Conservation (phyloP, 2,113 vertebrate species). For the Martes martes region DNA sequence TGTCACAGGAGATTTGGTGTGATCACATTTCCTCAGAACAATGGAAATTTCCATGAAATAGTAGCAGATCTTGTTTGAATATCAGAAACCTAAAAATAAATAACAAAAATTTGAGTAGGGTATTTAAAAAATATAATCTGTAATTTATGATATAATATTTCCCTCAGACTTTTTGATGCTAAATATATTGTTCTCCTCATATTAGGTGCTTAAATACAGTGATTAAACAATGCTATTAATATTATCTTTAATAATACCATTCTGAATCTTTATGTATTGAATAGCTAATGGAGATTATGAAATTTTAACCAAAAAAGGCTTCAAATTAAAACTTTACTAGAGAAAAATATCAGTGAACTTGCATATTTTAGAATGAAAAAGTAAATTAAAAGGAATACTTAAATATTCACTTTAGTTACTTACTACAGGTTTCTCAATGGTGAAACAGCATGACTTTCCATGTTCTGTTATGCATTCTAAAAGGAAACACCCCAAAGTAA, state of each 20-base stretch:
- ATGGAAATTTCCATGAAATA: conserved; percentile 85
- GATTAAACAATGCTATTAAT: background rate
- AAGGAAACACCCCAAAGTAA: conserved; percentile 57
- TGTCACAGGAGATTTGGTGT: conserved; percentile 76
- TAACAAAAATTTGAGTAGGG: background rate
- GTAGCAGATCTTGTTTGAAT: conserved; percentile 85
- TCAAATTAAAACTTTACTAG: background rate
- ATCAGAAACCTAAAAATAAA: conserved; percentile 84
- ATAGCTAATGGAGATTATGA: background rate
- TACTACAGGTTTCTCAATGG: conserved; percentile 83
- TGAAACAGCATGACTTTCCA: conserved; percentile 78
- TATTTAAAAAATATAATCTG: conserved; percentile 29
- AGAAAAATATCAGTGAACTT: background rate
- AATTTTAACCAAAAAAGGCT: background rate
- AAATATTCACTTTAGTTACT: conserved; percentile 73
- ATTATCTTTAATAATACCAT: background rate
- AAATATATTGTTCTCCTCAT: background rate
- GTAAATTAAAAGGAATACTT: background rate
- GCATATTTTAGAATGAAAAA: background rate
- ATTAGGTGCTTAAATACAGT: background rate
- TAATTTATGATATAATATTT: conserved; percentile 12
- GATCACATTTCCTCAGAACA: conserved; percentile 78
- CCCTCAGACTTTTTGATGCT: background rate
- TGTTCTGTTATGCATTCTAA: conserved; percentile 82
- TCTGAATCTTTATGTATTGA: background rate